Evolutionary conservation across 2,113 vertebrate genomes (phyloP), one percentile per base, ranked within the genome.

Genomic region (Misgurnus anguillicaudatus): DNA sequence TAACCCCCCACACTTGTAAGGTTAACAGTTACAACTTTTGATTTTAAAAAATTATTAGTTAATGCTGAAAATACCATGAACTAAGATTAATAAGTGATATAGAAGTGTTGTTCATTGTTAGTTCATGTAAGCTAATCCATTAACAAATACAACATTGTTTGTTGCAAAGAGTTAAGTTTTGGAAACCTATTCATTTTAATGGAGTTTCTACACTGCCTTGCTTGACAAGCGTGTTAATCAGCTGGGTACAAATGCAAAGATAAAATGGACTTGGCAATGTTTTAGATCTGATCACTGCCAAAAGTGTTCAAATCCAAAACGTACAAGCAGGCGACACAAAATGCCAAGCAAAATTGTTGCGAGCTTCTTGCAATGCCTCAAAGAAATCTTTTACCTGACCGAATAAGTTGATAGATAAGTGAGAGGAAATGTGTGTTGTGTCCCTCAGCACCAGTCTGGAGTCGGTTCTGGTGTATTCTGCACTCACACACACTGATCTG

Each of bases 371-470:
- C 83, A 84, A 74, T 51, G 51, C 80, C 81, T 79, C 72, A 67
- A 73, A 66, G 73, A 57, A 57, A 85, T 24, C 41, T 45, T 81
- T 93, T 92, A 93, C 92, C 92, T 93, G 90, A 78, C n/a, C 81
- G 73, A 41, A 85, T 83, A 84, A 86, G 87, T 75, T 63, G 86
- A 87, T 77, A 82, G 73, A 84, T 83, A 82, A 87, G 51, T 80
- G 80, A 87, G 57, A 83, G 80, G n/a, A 75, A 84, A 85, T n/a
- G 63, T 73, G 41, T 67, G n/a, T 77, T 38, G 31, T 72, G 84
- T 81, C 72, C 36, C 63, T 74, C 17, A 51, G 62, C 14, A 69
- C 60, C 72, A 24, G 9, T 51, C 16, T 74, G 72, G 55, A 82
- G 76, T 75, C 85, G 73, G 58, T 86, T 81, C 82, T 83, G 73